These are phyloP conservation scores for Amphipoea oculea DNA, from an alignment of 2,888 invertebrate genomes.

Conservation along the genomic window DNA sequence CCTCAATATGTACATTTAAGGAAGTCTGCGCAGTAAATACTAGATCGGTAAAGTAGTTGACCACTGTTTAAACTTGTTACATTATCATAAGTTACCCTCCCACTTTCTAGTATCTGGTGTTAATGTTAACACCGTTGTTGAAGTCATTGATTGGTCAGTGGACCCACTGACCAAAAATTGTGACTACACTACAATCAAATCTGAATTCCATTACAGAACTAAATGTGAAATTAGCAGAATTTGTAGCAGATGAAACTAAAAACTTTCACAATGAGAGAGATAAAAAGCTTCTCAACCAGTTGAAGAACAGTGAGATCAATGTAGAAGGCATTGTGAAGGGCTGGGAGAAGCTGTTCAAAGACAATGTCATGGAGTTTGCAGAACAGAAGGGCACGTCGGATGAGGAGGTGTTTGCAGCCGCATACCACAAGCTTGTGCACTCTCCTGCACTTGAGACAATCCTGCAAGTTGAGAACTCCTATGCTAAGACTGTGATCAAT, in stretches of 20 bases:
- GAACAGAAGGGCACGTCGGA: conserved; percentile 95
- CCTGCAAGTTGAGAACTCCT: conserved; percentile 96
- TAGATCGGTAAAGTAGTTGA: neutral
- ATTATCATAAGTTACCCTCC: conserved; percentile 22
- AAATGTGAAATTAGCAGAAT: conserved; percentile 90
- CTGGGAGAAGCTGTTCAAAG: conserved; percentile 95
- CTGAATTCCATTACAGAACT: conserved; percentile 85
- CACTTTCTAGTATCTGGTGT: conserved; percentile 16
- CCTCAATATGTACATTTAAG: neutral
- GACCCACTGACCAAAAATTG: too few relatives aligned
- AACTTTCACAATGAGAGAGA: conserved; percentile 92
- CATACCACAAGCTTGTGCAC: conserved; percentile 95
- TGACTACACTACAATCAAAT: neutral
- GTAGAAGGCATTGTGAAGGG: conserved; percentile 94
- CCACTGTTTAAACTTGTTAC: neutral
- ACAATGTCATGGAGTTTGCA: conserved; percentile 96
- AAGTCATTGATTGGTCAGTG: neutral
- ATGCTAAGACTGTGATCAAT: conserved; percentile 94
- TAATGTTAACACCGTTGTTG: neutral
- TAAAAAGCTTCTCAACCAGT: conserved; percentile 91
- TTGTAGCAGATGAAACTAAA: conserved; percentile 92
- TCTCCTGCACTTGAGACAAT: conserved; percentile 97
- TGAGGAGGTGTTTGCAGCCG: conserved; percentile 96
- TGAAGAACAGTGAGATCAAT: conserved; percentile 92
- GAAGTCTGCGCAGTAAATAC: neutral